Evolutionary conservation across 2,888 invertebrate species (phyloP).

Genomic region (Syritta pipiens): DNA sequence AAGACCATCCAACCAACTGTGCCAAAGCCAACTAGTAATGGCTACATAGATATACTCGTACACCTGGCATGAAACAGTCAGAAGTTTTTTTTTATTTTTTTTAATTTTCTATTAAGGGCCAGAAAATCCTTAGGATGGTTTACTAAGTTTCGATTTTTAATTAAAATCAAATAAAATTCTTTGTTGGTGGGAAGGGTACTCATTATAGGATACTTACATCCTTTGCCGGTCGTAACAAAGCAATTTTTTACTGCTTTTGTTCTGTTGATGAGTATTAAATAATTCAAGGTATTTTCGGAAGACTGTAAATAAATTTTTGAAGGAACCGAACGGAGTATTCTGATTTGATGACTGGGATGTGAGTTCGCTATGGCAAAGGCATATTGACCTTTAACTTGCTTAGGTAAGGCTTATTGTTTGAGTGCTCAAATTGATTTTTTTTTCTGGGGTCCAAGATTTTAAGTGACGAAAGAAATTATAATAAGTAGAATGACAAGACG

Average conservation of each 20-base stretch:
- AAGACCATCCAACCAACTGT: too few species aligned
- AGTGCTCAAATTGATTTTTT: slow-evolving; percentile 21
- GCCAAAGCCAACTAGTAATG: too few species aligned
- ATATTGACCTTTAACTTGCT: slow-evolving; percentile 25
- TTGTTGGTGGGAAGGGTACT: background rate
- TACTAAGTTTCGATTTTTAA: slow-evolving; percentile 40
- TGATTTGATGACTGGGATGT: slow-evolving; percentile 8
- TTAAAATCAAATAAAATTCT: slow-evolving; percentile 40
- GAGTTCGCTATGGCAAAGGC: slow-evolving; percentile 7
- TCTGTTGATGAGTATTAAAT: slow-evolving; percentile 37
- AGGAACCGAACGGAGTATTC: slow-evolving; percentile 1
- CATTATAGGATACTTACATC: slow-evolving; percentile 25
- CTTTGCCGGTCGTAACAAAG: slow-evolving; percentile 31
- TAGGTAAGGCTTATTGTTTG: background rate
- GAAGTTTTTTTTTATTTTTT: too few species aligned
- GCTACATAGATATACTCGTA: too few species aligned
- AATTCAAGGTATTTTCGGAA: slow-evolving; percentile 32
- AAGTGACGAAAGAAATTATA: slow-evolving; percentile 2
- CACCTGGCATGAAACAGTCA: too few species aligned
- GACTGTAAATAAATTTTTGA: slow-evolving; percentile 17
- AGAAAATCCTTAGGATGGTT: background rate
- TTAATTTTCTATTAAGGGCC: too few species aligned
- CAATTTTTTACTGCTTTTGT: slow-evolving; percentile 23
- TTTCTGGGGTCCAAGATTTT: background rate
- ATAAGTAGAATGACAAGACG: background rate